phyloP scores from a whole-genome alignment of 2,888 invertebrate species.

The Netelia virgata region DNA sequence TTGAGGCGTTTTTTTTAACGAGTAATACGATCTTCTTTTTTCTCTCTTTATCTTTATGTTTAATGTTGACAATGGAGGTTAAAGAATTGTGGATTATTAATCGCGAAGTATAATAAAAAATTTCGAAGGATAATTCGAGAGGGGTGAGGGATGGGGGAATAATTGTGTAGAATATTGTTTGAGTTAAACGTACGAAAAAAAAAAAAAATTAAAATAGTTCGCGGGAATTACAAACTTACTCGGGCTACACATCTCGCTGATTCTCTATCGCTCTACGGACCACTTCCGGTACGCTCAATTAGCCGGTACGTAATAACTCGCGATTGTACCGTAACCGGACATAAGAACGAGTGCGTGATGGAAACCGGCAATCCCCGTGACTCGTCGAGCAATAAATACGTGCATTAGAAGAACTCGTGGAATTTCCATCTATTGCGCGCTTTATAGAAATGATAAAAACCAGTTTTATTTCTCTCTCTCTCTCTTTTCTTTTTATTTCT shows the following conservation, averaged over 20 bases:
- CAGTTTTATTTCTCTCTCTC: not conserved
- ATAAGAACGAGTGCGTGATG: constrained; percentile 14
- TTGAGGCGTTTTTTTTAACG: not conserved
- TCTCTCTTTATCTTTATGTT: too few species aligned
- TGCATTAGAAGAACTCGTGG: not conserved
- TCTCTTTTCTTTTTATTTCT: not conserved
- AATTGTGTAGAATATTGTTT: not conserved
- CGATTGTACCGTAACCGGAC: constrained; percentile 45
- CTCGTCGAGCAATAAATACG: not conserved
- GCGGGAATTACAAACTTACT: not conserved
- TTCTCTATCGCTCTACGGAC: constrained; percentile 46
- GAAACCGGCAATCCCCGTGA: constrained; percentile 21
- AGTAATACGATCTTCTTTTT: too few species aligned
- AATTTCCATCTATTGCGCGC: not conserved
- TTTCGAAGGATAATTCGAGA: too few species aligned
- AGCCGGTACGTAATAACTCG: constrained; percentile 16
- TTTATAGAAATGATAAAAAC: not conserved
- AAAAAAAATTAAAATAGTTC: not conserved
- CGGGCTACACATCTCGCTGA: not conserved
- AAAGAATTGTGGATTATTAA: too few species aligned
- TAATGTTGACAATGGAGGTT: not conserved
- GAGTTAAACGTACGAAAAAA: not conserved
- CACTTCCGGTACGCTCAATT: constrained; percentile 63
- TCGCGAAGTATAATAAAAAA: too few species aligned
- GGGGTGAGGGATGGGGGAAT: too few species aligned